Base-by-base conservation (phyloP, 2,113 vertebrate species). In the Colinus virginianus region DNA sequence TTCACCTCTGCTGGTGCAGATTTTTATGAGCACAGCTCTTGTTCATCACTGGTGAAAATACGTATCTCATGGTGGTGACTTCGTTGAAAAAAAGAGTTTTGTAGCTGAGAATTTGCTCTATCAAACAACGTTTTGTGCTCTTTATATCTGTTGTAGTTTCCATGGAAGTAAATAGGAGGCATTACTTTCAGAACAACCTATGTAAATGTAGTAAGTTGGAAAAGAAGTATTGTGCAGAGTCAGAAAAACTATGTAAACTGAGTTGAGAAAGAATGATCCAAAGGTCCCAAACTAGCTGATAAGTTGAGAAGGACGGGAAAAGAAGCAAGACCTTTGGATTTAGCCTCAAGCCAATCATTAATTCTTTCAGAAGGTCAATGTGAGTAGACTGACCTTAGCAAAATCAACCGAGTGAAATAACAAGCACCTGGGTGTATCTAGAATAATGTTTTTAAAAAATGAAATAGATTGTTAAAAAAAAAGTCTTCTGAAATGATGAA, bases 301-400 rank as follows among this genome's bases (percentile, higher is more conserved):
- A 96, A 97, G 90, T 88, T 2, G 26, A 78, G 90, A 90, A 89
- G 78, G 78, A 82, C 75, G 82, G 62, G 90, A 87, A 88, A 93
- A 66, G 90, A 90, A 94, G 91, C 30, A 79, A 78, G 96, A 97
- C 96, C 96, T 97, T 97, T 97, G 96, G 93, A 94, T 95, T 96
- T 93, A 92, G 77, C 43, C 32, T 43, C 84, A 91, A 93, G 96
- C 87, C 92, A 97, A 96, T 97, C 76, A 97, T 96, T 97, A 96
- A 95, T 96, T 90, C 87, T 93, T 94, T 91, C 62, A 74, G 81
- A 87, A 91, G 84, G 94, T 94, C 94, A 92, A 90, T 96, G 78
- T 82, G 66, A 96, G 72, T 91, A 76, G 66, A 59, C 58, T 94
- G 83, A 81, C 88, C 83, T 87, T 72, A 79, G 71, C 40, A 95